Base-by-base conservation (phyloP, 2,888 invertebrate genomes). In the Cephus rjabovi region DNA sequence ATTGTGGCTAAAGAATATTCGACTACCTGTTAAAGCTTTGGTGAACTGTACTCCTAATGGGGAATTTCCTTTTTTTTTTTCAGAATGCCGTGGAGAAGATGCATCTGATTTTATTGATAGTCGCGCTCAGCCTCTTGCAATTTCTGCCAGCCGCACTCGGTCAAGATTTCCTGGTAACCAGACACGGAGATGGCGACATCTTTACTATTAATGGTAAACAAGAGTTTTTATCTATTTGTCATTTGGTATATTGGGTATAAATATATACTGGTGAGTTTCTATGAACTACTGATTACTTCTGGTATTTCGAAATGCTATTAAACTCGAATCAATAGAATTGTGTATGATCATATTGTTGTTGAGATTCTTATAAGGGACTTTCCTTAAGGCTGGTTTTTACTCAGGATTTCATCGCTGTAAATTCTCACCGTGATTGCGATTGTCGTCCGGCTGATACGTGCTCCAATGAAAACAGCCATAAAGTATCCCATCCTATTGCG, bases 61-160 rank as follows among this genome's bases (percentile, higher is more conserved):
- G 31, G 12, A 23, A 56, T 56, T 23, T 40, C 12, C 4, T 40
- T 79, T 40, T 33, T 33, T 33, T 76, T 78, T 89, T 90, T 69
- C 87, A 91, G 91, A 89, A 91, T 91, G 91, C 90, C 85, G 88
- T 87, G 88, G 84, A 83, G 84, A 90, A 91, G 86, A 91, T 91
- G 91, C 88, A 86, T 86, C 87, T 88, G 85, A 86, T 87, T 88
- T 85, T 85, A 81, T 82, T 89, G 82, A 84, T 89, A 82, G 81
- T 91, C 80, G 84, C 85, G 80, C 81, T 87, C 85, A 86, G 83
- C 34, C 74, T 68, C 83, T 84, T 89, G 80, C 86, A 87, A 83
- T 81, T 89, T 77, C 77, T 87, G 31, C 81, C 80, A 79, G 78
- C 82, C 74, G 81, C 83, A 76, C 80, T 79, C 77, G 85, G 85